Evolutionary conservation across 1,140 invertebrate species (phyloP), one percentile per base, ranked within the genome.

Genomic region (Formica exsecta): DNA sequence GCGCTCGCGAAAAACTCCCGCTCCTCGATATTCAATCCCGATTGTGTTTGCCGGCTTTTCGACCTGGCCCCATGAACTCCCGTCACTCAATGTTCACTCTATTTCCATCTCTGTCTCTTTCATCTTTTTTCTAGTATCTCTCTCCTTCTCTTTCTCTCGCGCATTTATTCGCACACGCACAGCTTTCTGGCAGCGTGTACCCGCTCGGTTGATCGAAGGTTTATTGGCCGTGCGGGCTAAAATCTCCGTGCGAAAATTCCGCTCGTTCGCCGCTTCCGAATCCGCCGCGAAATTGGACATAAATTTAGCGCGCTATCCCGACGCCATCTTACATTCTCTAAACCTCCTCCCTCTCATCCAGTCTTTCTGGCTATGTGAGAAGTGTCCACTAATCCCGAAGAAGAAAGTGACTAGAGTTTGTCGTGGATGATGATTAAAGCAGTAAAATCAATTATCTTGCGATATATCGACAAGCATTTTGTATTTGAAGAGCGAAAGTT

Each of bases 181-280:
- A 25, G 19, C 32, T 75, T 83, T 61, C 71, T 61, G 41, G 38
- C 71, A 41, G 57, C 70, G 54, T 41, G 86, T 92, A 85, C 64
- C 62, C 73, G 66, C 87, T 89, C 81, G 59, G 62, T 25, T 51
- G 76, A 75, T 85, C 86, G 84, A 81, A 92, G 83, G 57, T 93
- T 93, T 93, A 92, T 93, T 92, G 86, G 74, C 86, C 71, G 79
- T 88, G 87, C 86, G 16, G 65, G 65, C 84, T 83, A 81, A 89
- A 91, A 91, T 92, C 86, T 86, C 81, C 84, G 90, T 87, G 89
- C 90, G 90, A 92, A 93, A 93, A 93, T 92, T 93, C 86, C 86
- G 86, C 73, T 90, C 64, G 81, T 41, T 44, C 88, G 87, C 79
- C 84, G 89, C 83, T 92, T 90, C 86, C 90, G 88, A 85, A 87